Conservation (phyloP, 2,888 invertebrate genomes). For the Hemithea aestivaria region DNA sequence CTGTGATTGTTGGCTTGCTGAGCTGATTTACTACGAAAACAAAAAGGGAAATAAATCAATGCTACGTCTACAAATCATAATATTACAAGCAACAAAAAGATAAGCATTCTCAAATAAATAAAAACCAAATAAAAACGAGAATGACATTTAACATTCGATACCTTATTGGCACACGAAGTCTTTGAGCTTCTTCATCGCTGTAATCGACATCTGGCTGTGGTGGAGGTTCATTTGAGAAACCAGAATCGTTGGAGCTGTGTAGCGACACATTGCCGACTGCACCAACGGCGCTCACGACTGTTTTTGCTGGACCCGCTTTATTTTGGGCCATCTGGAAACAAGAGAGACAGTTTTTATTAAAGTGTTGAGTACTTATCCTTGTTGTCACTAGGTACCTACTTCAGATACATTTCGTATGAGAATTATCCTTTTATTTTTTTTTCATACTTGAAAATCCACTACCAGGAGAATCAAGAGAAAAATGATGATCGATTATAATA, state of each 20-base stretch:
- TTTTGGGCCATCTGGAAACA: conserved; percentile 57
- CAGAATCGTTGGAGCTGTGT: conserved; percentile 95
- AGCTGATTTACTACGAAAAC: conserved; percentile 66
- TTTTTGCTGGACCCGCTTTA: conserved; percentile 70
- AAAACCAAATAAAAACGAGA: conserved; percentile 3
- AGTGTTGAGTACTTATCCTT: too few relatives aligned
- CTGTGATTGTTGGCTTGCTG: conserved; percentile 57
- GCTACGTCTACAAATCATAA: conserved; percentile 39
- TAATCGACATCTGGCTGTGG: conserved; percentile 94
- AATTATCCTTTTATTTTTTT: too few relatives aligned
- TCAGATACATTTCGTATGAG: too few relatives aligned
- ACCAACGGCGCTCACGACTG: conserved; percentile 66
- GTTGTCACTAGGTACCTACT: not conserved
- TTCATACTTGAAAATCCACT: too few relatives aligned
- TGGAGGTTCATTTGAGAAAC: conserved; percentile 93
- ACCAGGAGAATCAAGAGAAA: too few relatives aligned
- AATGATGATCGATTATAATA: too few relatives aligned
- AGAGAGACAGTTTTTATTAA: not conserved
- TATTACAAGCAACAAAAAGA: conserved; percentile 45
- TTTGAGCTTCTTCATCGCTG: conserved; percentile 90
- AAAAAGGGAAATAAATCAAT: conserved; percentile 45
- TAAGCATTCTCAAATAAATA: conserved; percentile 26
- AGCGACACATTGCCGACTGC: conserved; percentile 86
- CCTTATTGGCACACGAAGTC: conserved; percentile 82
- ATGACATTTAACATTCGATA: too few relatives aligned